These are phyloP conservation scores for Pao palembangensis DNA, from an alignment of 2,113 vertebrate species.

Conservation along the genomic window DNA sequence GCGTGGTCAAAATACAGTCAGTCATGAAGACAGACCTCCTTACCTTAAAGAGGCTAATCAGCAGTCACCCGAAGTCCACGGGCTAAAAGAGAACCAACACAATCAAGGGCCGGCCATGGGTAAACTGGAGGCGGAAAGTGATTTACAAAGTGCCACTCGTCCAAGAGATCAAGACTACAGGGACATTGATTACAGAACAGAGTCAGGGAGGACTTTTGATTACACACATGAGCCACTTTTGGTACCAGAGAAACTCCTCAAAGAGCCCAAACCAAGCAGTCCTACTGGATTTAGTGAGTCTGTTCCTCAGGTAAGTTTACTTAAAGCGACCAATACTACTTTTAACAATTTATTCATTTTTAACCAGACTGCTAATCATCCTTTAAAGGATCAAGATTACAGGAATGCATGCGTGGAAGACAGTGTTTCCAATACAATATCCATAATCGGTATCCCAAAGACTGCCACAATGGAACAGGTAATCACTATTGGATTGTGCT, in stretches of 20 bases:
- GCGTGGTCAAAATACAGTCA: constrained; percentile 43
- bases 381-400: constrained; percentile 92
- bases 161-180: constrained; percentile 89
- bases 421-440: constrained; percentile 88
- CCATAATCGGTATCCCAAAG: constrained; percentile 89
- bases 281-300: constrained; percentile 66
- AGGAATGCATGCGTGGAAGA: constrained; percentile 83
- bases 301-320: constrained; percentile 68
- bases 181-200: constrained; percentile 90
- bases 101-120: constrained; percentile 47
- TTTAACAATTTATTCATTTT: constrained; percentile 4
- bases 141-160: constrained; percentile 83
- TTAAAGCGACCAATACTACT: background rate
- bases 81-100: constrained; percentile 51
- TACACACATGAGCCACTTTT: constrained; percentile 83
- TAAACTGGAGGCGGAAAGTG: constrained; percentile 45
- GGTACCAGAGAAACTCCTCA: constrained; percentile 75
- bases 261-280: constrained; percentile 58
- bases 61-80: constrained; percentile 39
- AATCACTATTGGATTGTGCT: constrained; percentile 38
- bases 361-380: constrained; percentile 29
- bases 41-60: constrained; percentile 58
- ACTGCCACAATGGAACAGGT: constrained; percentile 93
- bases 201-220: constrained; percentile 79
- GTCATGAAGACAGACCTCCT: constrained; percentile 43